These are phyloP conservation scores for Drosophila gunungcola DNA, from an alignment of 1,140 invertebrate genomes.

Conservation along the genomic window DNA sequence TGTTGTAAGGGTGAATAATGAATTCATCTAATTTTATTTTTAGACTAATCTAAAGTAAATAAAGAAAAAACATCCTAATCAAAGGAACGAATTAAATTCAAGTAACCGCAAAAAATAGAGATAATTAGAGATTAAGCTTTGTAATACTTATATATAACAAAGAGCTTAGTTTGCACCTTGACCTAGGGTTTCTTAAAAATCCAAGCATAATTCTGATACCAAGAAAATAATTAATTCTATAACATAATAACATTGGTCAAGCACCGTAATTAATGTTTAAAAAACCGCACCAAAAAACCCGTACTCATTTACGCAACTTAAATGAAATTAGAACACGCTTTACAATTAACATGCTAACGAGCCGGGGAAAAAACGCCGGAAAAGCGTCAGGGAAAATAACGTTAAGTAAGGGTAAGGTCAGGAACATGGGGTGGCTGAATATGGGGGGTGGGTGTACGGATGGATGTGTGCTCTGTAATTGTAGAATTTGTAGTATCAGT, in stretches of 20 bases:
- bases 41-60: too few relatives aligned
- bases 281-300: neutral
- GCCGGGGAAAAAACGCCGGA: constrained; percentile 20
- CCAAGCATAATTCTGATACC: neutral
- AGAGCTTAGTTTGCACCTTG: neutral
- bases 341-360: constrained; percentile 67
- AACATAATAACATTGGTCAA: neutral
- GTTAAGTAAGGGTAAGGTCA: constrained; percentile 1
- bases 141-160: too few relatives aligned
- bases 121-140: too few relatives aligned
- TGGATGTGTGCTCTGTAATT: constrained; percentile 39
- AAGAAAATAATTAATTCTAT: neutral
- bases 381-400: constrained; percentile 8
- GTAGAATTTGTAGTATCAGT: constrained; percentile 55
- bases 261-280: neutral
- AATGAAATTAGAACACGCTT: constrained; percentile 54
- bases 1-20: too few relatives aligned
- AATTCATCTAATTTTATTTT: too few relatives aligned
- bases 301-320: constrained; percentile 11
- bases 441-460: too few relatives aligned
- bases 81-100: too few relatives aligned
- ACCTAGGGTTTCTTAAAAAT: neutral
- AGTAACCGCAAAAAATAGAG: too few relatives aligned
- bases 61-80: neutral
- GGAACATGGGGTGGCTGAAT: neutral